A percentile compares a stretch with the other conserved stretches of the same genome.
phyloP scores from a whole-genome alignment of 1,140 invertebrate species.

The Drosophila miranda region DNA sequence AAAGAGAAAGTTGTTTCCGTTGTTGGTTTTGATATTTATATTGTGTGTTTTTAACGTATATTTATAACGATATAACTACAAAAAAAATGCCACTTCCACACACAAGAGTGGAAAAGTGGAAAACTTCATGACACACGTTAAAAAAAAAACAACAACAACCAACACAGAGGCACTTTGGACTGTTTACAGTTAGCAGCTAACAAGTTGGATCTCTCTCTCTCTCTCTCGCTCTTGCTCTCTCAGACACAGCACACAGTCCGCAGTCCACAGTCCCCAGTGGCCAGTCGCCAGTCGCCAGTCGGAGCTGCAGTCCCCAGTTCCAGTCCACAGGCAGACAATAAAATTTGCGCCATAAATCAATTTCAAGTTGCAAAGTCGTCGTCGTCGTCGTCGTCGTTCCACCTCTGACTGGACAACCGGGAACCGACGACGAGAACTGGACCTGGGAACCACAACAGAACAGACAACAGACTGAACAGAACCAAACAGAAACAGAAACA shows the following conservation, averaged over 20 bases:
- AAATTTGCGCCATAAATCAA: conserved; percentile 80
- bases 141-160: conserved; percentile 30
- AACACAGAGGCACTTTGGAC: conserved; percentile 68
- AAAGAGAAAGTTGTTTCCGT: conserved; percentile 45
- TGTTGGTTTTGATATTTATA: conserved; percentile 39
- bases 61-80: conserved; percentile 26
- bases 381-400: conserved; percentile 43
- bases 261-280: conserved; percentile 5
- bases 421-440: conserved; percentile 33
- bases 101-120: neutral
- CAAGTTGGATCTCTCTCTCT: conserved; percentile 46
- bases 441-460: too few relatives aligned
- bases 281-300: neutral
- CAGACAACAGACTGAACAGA: too few relatives aligned
- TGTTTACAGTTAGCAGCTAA: conserved; percentile 70
- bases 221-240: too few relatives aligned
- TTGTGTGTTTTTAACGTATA: conserved; percentile 34
- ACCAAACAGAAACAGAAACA: too few relatives aligned
- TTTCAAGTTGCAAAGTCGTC: conserved; percentile 71
- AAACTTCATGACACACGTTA: conserved; percentile 1
- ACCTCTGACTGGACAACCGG: conserved; percentile 42
- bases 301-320: conserved; percentile 17
- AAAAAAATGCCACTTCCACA: conserved; percentile 39
- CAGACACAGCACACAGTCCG: conserved; percentile 17
- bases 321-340: conserved; percentile 69